Conservation (phyloP, 2,113 vertebrate species). For the Hyperoodon ampullatus region DNA sequence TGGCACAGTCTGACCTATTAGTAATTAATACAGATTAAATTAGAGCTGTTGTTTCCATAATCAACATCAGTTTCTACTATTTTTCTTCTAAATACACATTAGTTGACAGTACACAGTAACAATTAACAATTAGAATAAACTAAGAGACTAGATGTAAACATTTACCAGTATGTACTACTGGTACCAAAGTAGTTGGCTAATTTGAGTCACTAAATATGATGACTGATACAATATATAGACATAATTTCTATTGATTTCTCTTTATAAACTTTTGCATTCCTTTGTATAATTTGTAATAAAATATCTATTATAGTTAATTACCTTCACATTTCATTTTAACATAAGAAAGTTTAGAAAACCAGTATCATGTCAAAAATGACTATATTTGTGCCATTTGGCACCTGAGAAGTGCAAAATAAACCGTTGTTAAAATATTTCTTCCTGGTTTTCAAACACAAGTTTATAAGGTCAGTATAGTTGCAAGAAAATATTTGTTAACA, state of each 20-base stretch:
- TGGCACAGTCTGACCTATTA: not conserved
- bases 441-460: not conserved
- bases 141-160: not conserved
- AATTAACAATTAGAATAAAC: not conserved
- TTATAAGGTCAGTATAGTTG: not conserved
- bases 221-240: not conserved
- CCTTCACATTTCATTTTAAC: not conserved
- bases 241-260: not conserved
- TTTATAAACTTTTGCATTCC: not conserved
- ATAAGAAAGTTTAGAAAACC: not conserved
- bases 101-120: not conserved
- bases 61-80: not conserved
- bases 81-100: not conserved
- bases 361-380: not conserved
- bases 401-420: not conserved
- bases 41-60: not conserved
- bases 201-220: not conserved
- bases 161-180: not conserved
- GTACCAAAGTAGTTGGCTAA: not conserved
- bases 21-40: not conserved
- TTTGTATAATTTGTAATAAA: not conserved
- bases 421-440: not conserved
- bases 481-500: slow-evolving; percentile 31
- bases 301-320: not conserved
- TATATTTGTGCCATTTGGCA: not conserved